phyloP scores from a whole-genome alignment of 2,888 invertebrate species.

The Acheta domesticus region DNA sequence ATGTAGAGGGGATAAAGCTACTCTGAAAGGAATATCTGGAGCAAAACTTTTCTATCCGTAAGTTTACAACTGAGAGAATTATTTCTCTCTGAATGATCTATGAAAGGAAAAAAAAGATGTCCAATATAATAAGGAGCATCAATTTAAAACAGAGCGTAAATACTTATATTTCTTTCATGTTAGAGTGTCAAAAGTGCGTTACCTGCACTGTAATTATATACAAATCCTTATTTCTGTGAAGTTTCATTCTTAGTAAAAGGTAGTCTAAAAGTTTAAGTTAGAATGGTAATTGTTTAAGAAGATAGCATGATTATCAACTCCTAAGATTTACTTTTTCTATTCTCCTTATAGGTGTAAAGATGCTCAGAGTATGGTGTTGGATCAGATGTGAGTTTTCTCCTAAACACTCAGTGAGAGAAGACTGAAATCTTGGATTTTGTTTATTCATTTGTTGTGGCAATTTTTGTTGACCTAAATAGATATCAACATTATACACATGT shows the following conservation, averaged over 20 bases:
- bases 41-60: constrained; percentile 65
- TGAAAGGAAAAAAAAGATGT: constrained; percentile 1
- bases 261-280: not conserved
- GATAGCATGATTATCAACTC: no score
- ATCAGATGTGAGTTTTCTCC: constrained; percentile 60
- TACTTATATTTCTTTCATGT: no score
- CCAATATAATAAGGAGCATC: no score
- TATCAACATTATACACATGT: no score
- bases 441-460: not conserved
- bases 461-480: not conserved
- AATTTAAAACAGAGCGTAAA: no score
- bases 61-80: constrained; percentile 43
- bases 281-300: no score
- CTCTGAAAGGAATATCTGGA: constrained; percentile 59
- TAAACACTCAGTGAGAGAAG: constrained; percentile 38
- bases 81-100: constrained; percentile 29
- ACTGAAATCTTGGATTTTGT: not conserved
- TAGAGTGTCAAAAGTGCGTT: no score
- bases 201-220: no score
- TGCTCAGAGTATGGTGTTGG: constrained; percentile 55
- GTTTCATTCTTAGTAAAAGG: no score
- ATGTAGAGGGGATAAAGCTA: constrained; percentile 58
- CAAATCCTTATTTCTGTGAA: no score
- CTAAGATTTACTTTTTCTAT: no score
- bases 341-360: constrained; percentile 50